A percentile compares a stretch with the other conserved stretches of the same genome.
Evolutionary conservation across 92 coral and sea anemone species (phyloP).

Genomic region (Epizoanthus illoricatus): DNA sequence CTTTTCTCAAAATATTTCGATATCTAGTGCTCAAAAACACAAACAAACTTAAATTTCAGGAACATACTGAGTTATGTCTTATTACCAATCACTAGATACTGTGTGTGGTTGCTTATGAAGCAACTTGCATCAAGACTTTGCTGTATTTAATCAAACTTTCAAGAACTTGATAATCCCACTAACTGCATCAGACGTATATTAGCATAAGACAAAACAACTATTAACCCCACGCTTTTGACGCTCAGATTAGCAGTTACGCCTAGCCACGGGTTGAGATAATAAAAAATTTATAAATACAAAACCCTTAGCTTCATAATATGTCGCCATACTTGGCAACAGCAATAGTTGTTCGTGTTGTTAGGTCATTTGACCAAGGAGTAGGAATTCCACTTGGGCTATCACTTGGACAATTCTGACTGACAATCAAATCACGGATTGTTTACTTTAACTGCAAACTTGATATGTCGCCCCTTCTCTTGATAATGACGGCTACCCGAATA

Average conservation of each 20-base stretch:
- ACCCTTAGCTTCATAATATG: too few relatives aligned
- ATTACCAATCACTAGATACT: too few relatives aligned
- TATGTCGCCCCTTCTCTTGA: background rate
- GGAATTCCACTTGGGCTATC: background rate
- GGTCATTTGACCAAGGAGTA: background rate
- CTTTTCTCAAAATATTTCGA: too few relatives aligned
- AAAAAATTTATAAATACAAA: background rate
- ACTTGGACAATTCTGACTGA: slow-evolving; percentile 7
- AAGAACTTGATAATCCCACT: slow-evolving; percentile 22
- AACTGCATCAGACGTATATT: background rate
- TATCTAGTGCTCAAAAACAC: too few relatives aligned
- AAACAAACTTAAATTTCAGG: too few relatives aligned
- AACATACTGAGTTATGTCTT: too few relatives aligned
- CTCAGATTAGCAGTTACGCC: background rate
- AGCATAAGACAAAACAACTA: slow-evolving; percentile 1
- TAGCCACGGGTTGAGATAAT: background rate
- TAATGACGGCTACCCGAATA: background rate
- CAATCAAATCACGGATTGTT: background rate
- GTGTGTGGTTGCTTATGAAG: too few relatives aligned
- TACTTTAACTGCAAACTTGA: slow-evolving; percentile 6
- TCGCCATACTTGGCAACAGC: background rate
- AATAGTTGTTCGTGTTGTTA: background rate
- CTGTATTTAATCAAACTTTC: slow-evolving; percentile 1
- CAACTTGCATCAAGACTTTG: too few relatives aligned
- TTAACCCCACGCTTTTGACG: background rate